Evolutionary conservation across 2,113 vertebrate genomes (phyloP), one percentile per base, ranked within the genome.

Genomic region (Mesembrinibis cayennensis): DNA sequence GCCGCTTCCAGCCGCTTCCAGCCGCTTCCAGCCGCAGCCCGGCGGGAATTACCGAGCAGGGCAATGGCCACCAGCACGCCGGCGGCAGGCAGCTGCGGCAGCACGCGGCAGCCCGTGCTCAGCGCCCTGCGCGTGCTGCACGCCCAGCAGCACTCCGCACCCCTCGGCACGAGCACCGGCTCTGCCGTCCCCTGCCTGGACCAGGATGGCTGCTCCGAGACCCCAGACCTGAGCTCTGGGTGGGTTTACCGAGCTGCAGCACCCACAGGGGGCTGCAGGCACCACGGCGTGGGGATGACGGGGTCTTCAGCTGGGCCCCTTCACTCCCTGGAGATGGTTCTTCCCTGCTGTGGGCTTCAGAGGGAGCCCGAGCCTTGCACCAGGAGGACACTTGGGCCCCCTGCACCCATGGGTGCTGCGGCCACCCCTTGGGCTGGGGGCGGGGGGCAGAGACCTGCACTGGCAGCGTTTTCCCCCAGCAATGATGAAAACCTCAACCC

Each of bases 251-350:
- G n/a, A 29, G 25, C 40, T 56, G 17, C 66, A 12, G 19, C 6
- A 27, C 9, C n/a, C 17, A 0, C 52, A 3, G 32, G 34, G 16
- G 8, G 11, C 30, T 5, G 20, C 0, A 4, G 55, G n/a, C 17
- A 4, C 10, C 26, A 16, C 0, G 0, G 6, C 2, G 0, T 5
- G 40, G 20, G 38, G 30, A 8, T 4, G 47, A 2, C 0, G 3
- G 32, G 16, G 2, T 9, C 61, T 25, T 23, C 0, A 0, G 7
- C 30, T 16, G 40, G 12, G 19, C 10, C 52, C 15, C 25, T 34
- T 52, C 19, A 10, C 9, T 11, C 36, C 5, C 20, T 7, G 5
- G 22, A 29, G 45, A 30, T 16, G 26, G 11, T 30, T 7, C 36
- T n/a, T 11, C 47, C 26, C 34, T 5, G 1, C 8, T 1, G 13